Evolutionary conservation across 2,888 invertebrate genomes (phyloP).

Genomic region (Sarcophaga caerulescens): DNA sequence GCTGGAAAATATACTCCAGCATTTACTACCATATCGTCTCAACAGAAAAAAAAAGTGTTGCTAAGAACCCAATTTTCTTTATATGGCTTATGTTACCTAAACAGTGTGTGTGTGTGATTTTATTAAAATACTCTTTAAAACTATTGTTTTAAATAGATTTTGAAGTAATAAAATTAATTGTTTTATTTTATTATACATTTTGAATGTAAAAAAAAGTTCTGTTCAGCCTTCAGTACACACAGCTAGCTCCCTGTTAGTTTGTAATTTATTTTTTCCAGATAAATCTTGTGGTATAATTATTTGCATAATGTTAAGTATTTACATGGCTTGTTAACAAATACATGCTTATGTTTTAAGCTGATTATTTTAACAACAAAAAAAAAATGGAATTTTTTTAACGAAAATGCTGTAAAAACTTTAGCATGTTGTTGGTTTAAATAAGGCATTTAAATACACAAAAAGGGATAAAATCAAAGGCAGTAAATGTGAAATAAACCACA

Average conservation of each 20-base stretch:
- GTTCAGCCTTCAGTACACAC: neutral
- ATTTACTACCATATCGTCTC: too few species aligned
- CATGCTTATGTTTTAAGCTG: slow-evolving; percentile 61
- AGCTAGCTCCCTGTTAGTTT: neutral
- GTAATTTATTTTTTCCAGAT: neutral
- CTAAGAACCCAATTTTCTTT: slow-evolving; percentile 61
- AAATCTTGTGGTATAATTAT: slow-evolving; percentile 56
- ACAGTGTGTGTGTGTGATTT: slow-evolving; percentile 15
- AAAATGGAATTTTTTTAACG: neutral
- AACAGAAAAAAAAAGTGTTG: neutral
- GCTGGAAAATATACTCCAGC: slow-evolving; percentile 53
- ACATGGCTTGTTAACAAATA: slow-evolving; percentile 67
- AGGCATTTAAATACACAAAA: neutral
- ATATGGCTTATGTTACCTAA: slow-evolving; percentile 46
- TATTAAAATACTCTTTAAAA: slow-evolving; percentile 36
- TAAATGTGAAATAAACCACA: neutral
- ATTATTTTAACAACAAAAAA: neutral
- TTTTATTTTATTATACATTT: slow-evolving; percentile 26
- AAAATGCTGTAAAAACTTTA: neutral
- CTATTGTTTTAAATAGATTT: slow-evolving; percentile 35
- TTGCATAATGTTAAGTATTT: slow-evolving; percentile 68
- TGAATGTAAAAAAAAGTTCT: neutral
- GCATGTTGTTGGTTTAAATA: neutral
- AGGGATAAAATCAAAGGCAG: neutral
- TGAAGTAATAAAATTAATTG: slow-evolving; percentile 28